Evolutionary conservation across 2,888 invertebrate species (phyloP), one percentile per base, ranked within the genome.

Genomic region (Tholera decimalis): DNA sequence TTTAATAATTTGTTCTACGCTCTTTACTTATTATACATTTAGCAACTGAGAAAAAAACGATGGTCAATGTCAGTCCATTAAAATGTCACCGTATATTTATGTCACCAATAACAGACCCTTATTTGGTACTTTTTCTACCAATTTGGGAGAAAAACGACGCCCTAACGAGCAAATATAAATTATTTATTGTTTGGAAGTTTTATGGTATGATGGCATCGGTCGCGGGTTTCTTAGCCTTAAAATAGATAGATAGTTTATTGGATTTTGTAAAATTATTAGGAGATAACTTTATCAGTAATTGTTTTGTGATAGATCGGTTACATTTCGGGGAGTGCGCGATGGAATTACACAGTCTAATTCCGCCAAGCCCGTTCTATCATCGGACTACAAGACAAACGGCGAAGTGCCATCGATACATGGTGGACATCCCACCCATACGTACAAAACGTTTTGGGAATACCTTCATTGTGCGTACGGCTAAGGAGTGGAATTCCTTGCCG

Each of bases 91-190:
- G 13, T 53, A 57, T 59, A 74, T 79, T 80, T 76, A 79, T 72
- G 73, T 57, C n/a, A 20, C 47, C 75, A 67, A 78, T 78, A 81
- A 75, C 50, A 30, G 50, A 20, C 20, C 15, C 41, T 59, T 67
- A 65, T 69, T 71, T 57, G 62, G 57, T 60, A 62, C 59, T 79
- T 59, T 63, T 68, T 63, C 68, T 39, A 46, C 78, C 81, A 74
- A 77, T 79, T 77, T 69, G 61, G 61, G 50, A 56, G 41, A 57
- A 28, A 68, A 79, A 71, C 41, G 68, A 61, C 59, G 13, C 51
- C 43, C 41, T 71, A 74, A 80, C 74, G 67, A 80, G 65, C 51
- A 46, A 9, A 41, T 62, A 72, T 67, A 64, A 57, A 77, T 73
- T 64, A 77, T 80, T 76, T 76, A 76, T 69, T 67, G 13, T 47